A percentile compares a stretch with the other conserved stretches of the same genome.
These are phyloP conservation scores for Halocynthia aurantium DNA, from an alignment of 23 tunicate genomes.

Conservation along the genomic window DNA sequence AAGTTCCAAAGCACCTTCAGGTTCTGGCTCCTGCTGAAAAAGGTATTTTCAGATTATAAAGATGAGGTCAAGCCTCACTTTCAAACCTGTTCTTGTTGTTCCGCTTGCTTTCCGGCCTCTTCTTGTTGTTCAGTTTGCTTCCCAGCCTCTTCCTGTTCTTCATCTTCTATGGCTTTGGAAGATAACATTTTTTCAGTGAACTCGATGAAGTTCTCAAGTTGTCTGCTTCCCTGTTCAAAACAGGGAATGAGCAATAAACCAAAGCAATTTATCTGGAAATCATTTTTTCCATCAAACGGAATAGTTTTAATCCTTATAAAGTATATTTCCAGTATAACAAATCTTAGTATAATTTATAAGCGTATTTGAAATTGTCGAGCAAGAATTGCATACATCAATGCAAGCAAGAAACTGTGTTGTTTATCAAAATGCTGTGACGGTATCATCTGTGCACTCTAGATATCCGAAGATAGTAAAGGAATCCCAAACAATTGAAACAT, in stretches of 20 bases:
- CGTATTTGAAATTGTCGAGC: too few species aligned
- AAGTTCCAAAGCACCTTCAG: conserved; percentile 33
- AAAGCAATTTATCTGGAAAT: not conserved
- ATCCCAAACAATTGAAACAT: too few species aligned
- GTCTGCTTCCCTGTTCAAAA: conserved; percentile 7
- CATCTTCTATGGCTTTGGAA: not conserved
- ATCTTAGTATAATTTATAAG: too few species aligned
- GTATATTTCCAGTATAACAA: too few species aligned
- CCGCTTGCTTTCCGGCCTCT: not conserved
- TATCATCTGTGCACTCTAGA: too few species aligned
- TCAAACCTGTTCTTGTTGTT: not conserved
- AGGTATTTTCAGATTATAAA: not conserved
- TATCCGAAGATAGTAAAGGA: too few species aligned
- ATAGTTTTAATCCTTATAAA: not conserved
- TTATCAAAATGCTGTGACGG: too few species aligned
- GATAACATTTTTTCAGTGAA: not conserved
- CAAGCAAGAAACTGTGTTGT: too few species aligned
- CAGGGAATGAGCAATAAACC: not conserved
- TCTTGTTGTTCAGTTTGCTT: not conserved
- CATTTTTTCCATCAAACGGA: not conserved
- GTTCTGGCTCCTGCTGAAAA: conserved; percentile 3
- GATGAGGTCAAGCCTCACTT: not conserved
- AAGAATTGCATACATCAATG: too few species aligned
- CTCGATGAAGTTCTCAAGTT: conserved; percentile 5
- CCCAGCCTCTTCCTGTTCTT: conserved; percentile 3